These are phyloP conservation scores for Aphidius ervi DNA, from an alignment of 1,140 invertebrate species.

Conservation along the genomic window DNA sequence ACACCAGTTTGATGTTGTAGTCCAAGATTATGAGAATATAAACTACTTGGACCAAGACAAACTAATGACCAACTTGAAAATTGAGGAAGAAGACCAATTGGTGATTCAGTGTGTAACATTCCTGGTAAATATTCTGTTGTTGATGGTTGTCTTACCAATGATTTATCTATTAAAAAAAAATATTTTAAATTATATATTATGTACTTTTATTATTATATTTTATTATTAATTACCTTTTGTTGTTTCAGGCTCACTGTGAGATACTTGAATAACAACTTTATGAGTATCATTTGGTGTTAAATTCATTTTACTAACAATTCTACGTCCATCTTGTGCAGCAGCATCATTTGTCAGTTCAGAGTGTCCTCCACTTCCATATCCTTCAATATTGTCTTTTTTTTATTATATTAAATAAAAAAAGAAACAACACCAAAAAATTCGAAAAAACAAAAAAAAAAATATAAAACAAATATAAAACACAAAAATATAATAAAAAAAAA, in stretches of 20 bases:
- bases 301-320: constrained; percentile 41
- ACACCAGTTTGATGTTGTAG: constrained; percentile 81
- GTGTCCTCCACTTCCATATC: constrained; percentile 44
- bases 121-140: constrained; percentile 87
- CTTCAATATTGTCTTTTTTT: constrained; percentile 40
- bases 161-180: constrained; percentile 52
- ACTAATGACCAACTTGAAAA: constrained; percentile 92
- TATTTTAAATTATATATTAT: background rate
- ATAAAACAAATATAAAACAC: constrained; percentile 14
- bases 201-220: background rate
- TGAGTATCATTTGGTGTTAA: constrained; percentile 46
- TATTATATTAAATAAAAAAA: constrained; percentile 2
- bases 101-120: constrained; percentile 81
- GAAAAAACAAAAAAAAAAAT: constrained; percentile 10
- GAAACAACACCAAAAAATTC: constrained; percentile 1
- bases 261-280: constrained; percentile 53
- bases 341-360: constrained; percentile 40
- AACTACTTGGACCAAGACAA: constrained; percentile 82
- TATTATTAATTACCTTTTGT: constrained; percentile 39
- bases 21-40: constrained; percentile 88
- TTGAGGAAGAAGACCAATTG: constrained; percentile 73
- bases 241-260: constrained; percentile 44
- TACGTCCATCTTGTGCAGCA: constrained; percentile 32
- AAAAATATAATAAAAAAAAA: constrained; percentile 3
- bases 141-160: constrained; percentile 67